A percentile compares a stretch with the other conserved stretches of the same genome.
Conservation (phyloP, 2,797 vertebrate species). For the Epinephelus awoara region DNA sequence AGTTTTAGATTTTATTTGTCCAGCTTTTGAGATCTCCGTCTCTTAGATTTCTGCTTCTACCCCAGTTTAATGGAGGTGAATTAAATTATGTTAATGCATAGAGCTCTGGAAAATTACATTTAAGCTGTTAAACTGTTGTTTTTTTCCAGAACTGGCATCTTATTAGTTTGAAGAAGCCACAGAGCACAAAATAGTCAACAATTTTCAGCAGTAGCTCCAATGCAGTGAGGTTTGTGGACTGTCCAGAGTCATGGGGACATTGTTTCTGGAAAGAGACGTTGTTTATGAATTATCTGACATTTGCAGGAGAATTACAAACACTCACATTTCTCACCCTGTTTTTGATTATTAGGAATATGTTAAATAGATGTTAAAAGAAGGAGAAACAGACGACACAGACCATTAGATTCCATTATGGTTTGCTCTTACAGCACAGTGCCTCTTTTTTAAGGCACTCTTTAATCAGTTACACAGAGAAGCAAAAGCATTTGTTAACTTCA, state of each 20-base stretch:
- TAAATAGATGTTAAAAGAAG: neutral
- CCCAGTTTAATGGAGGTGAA: conserved; percentile 3
- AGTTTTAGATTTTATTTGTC: neutral
- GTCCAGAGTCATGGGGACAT: neutral
- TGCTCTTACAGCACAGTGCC: neutral
- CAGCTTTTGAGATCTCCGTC: neutral
- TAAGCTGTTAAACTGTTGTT: neutral
- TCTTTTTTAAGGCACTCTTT: neutral
- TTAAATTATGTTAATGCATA: neutral
- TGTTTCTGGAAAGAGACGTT: neutral
- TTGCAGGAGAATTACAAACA: neutral
- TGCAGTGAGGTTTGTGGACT: neutral
- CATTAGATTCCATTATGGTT: conserved; percentile 1
- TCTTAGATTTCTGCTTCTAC: conserved; percentile 6
- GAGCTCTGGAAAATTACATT: neutral
- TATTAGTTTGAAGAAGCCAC: neutral
- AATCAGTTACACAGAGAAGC: neutral
- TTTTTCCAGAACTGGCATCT: neutral
- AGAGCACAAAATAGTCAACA: neutral
- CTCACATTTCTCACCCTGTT: neutral
- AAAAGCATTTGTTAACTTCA: neutral
- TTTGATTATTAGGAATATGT: neutral
- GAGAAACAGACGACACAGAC: neutral
- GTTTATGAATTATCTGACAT: neutral
- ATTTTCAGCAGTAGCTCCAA: conserved; percentile 9